Conservation (phyloP, 2,888 invertebrate genomes). For the Napeogenes inachia region DNA sequence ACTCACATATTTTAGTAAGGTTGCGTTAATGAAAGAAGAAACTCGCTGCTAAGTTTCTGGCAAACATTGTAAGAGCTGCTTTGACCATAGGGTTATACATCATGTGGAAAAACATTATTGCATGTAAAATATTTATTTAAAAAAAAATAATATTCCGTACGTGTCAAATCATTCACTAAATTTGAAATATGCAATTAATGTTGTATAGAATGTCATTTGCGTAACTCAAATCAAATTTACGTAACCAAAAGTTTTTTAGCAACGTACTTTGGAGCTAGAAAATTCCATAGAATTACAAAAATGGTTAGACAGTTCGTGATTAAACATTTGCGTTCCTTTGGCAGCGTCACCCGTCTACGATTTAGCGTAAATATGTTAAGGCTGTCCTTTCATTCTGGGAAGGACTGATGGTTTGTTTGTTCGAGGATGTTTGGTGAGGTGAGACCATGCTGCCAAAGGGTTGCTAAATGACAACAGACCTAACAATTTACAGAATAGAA, state of each 20-base stretch:
- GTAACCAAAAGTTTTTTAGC: neutral
- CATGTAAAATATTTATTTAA: neutral
- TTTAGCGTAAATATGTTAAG: slow-evolving; percentile 59
- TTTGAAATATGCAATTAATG: too few species aligned
- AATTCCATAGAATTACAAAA: slow-evolving; percentile 60
- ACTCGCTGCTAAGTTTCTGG: slow-evolving; percentile 54
- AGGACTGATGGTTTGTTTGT: slow-evolving; percentile 51
- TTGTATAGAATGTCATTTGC: too few species aligned
- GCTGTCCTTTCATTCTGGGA: slow-evolving; percentile 53
- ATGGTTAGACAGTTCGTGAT: slow-evolving; percentile 50
- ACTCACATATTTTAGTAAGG: slow-evolving; percentile 55
- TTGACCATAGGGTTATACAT: slow-evolving; percentile 22
- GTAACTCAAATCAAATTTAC: too few species aligned
- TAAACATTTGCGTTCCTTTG: slow-evolving; percentile 55
- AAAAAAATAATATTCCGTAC: too few species aligned
- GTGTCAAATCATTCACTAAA: too few species aligned
- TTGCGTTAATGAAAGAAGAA: slow-evolving; percentile 55
- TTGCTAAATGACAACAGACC: slow-evolving; percentile 21
- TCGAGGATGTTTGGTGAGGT: slow-evolving; percentile 35
- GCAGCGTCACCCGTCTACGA: slow-evolving; percentile 35
- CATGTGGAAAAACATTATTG: neutral
- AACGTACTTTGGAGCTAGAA: slow-evolving; percentile 14
- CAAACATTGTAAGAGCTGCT: slow-evolving; percentile 43
- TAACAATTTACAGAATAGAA: neutral
- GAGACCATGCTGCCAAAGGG: slow-evolving; percentile 51